Evolutionary conservation across 2,113 vertebrate species (phyloP), one percentile per base, ranked within the genome.

Genomic region (Sakesphorus luctuosus): DNA sequence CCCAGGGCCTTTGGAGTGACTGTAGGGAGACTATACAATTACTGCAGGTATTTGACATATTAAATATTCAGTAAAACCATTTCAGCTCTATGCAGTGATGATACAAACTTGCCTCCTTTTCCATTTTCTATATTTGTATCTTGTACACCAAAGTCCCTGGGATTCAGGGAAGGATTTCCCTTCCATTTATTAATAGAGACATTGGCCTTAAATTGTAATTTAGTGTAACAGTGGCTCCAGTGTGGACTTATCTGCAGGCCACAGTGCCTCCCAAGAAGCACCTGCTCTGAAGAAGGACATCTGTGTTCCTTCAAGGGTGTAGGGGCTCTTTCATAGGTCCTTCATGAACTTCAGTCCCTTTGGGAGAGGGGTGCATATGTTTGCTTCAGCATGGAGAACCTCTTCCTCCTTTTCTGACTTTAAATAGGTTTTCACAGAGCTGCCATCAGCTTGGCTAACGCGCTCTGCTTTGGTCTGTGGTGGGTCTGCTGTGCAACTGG

Each of bases 281-380:
- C 10, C 11, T 62, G 26, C 13, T 40, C 31, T 53, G 63, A 61
- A 24, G 36, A 36, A 81, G 21, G 28, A 63, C 19, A 18, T 65
- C 28, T 10, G 11, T 58, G 31, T 28, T 13, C 13, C 15, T 67
- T 53, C 36, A 46, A 71, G 7, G 6, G 17, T 23, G 15, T 43
- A 78, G 10, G 10, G 44, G 10, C 13, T 53, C 20, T 29, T 18
- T 11, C 52, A 62, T 3, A 23, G 23, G 40, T 61, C 23, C 14
- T 36, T 77, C 19, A 7, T 8, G 38, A 71, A 5, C 13, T 74
- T 80, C 44, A 36, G 21, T 36, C 29, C 14, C 35, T 85, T 35
- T 61, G 17, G 3, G 40, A 33, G 4, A 73, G 9, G 18, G 13
- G 0, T 25, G 13, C 0, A 0, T 13, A 13, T n/a, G 1, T 26